Evolutionary conservation across 1,140 invertebrate genomes (phyloP).

Genomic region (Drepana arcuata): DNA sequence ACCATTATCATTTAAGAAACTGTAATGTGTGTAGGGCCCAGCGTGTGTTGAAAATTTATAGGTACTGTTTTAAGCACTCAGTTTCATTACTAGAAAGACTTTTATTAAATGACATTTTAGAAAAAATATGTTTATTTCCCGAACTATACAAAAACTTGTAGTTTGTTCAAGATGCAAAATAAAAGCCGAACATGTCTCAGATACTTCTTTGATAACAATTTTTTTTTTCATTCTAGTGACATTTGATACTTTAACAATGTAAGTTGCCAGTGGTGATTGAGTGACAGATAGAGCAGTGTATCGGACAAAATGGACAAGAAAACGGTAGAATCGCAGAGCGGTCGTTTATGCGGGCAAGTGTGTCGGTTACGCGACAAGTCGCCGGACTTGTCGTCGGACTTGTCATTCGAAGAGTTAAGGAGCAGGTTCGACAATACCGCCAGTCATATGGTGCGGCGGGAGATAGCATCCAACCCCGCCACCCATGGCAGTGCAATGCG

Average conservation of each 20-base stretch:
- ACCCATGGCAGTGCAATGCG: conserved; percentile 67
- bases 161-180: too few relatives aligned
- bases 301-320: conserved; percentile 52
- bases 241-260: too few relatives aligned
- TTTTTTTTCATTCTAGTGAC: conserved; percentile 16
- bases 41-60: too few relatives aligned
- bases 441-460: conserved; percentile 27
- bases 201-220: not conserved
- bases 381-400: conserved; percentile 34
- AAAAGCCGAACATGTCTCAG: not conserved
- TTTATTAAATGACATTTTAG: too few relatives aligned
- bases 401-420: conserved; percentile 57
- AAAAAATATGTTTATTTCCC: too few relatives aligned
- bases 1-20: too few relatives aligned
- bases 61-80: too few relatives aligned
- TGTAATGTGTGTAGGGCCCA: too few relatives aligned
- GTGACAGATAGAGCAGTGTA: conserved; percentile 18
- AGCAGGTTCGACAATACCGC: conserved; percentile 58
- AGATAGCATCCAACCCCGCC: conserved; percentile 52
- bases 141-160: too few relatives aligned
- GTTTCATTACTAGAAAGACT: too few relatives aligned
- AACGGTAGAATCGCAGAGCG: conserved; percentile 28
- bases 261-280: conserved; percentile 18
- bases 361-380: conserved; percentile 28
- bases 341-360: conserved; percentile 47